Conservation (phyloP, 2,797 vertebrate species). For the Mycteria americana region DNA sequence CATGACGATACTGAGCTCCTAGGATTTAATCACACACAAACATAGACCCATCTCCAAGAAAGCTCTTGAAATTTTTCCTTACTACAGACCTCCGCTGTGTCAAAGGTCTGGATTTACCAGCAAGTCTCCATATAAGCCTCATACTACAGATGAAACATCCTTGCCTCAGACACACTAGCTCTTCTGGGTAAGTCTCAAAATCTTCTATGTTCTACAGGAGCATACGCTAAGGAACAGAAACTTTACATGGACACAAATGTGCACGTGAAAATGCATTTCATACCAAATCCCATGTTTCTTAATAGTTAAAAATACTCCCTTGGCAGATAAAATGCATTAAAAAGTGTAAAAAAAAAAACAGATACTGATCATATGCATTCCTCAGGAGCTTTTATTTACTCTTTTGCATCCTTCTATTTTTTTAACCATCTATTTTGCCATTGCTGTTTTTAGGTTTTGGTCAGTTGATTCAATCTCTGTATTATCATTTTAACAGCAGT, state of each 20-base stretch:
- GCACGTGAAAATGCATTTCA: background rate
- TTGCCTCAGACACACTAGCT: background rate
- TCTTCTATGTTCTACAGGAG: background rate
- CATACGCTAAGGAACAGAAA: background rate
- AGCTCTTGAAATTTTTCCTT: background rate
- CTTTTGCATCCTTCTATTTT: background rate
- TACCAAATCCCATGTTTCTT: background rate
- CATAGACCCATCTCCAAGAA: background rate
- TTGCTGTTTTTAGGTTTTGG: background rate
- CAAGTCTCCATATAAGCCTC: background rate
- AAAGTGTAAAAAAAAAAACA: background rate
- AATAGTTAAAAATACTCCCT: background rate
- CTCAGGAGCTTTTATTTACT: background rate
- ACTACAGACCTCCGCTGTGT: background rate
- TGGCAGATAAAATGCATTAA: background rate
- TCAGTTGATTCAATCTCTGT: background rate
- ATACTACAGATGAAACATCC: accelerated
- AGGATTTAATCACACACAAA: background rate
- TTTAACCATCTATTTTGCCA: background rate
- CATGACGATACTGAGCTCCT: background rate
- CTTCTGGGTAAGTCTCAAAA: background rate
- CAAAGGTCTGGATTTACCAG: background rate
- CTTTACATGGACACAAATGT: background rate
- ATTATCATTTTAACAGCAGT: background rate
- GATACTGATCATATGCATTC: background rate